Percentiles rank a stretch among this genome's conserved stretches.
Conservation (phyloP, 1,140 invertebrate genomes). For the Papilio glaucus region DNA sequence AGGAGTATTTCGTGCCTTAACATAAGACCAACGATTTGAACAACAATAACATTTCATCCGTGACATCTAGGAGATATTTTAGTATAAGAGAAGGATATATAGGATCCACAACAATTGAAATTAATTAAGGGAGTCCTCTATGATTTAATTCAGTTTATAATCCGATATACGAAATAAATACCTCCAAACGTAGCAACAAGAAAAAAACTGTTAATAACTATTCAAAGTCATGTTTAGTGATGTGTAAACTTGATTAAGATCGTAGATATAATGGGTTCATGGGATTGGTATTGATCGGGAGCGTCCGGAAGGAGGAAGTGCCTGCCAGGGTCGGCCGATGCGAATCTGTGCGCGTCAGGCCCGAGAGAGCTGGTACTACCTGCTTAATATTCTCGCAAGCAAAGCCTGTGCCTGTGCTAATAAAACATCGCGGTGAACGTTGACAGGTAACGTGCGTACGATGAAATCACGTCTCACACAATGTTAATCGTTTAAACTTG, state of each 20-base stretch:
- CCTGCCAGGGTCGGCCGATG: conserved; percentile 48
- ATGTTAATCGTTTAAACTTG: neutral
- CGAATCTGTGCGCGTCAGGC: conserved; percentile 49
- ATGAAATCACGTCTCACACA: conserved; percentile 17
- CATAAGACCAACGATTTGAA: no score
- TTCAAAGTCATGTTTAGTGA: neutral
- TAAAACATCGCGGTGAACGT: conserved; percentile 19
- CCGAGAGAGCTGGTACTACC: conserved; percentile 47
- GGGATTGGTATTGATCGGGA: conserved; percentile 60
- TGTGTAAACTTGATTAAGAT: conserved; percentile 15
- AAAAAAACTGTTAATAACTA: no score
- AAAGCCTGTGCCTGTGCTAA: conserved; percentile 12
- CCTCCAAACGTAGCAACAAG: no score
- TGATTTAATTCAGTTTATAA: no score
- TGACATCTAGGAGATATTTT: no score
- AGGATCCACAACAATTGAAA: no score
- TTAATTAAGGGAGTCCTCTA: no score
- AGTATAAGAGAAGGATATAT: no score
- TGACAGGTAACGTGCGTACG: conserved; percentile 24
- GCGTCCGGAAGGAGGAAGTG: conserved; percentile 64
- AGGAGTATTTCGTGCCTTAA: no score
- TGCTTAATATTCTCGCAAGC: conserved; percentile 49
- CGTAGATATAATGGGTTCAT: conserved; percentile 39
- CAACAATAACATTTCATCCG: no score
- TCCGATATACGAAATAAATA: no score